Evolutionary conservation across 2,113 vertebrate genomes (phyloP).

Genomic region (Perca fluviatilis): DNA sequence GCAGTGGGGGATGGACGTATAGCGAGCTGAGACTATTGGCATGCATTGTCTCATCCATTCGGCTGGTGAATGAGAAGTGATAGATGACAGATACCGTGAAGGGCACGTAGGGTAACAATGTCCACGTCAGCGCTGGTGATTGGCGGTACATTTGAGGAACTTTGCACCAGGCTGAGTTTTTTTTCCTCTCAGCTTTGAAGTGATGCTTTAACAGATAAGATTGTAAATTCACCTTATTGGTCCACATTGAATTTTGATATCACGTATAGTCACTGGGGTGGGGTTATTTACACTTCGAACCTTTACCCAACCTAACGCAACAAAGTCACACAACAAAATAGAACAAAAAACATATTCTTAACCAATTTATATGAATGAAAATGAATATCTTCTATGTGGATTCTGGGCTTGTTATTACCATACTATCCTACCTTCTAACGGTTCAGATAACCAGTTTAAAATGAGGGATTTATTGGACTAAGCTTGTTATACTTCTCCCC

Average conservation of each 20-base stretch:
- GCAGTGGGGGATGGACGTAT: slow-evolving; percentile 46
- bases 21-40: slow-evolving; percentile 65
- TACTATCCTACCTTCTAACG: background rate
- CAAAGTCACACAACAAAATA: background rate
- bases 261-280: background rate
- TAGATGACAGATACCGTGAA: slow-evolving; percentile 71
- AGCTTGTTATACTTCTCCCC: background rate
- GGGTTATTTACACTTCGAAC: background rate
- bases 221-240: background rate
- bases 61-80: slow-evolving; percentile 64
- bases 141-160: slow-evolving; percentile 28
- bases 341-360: background rate
- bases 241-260: background rate
- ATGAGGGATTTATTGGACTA: background rate
- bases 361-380: background rate
- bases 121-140: slow-evolving; percentile 39
- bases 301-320: background rate
- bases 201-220: slow-evolving; percentile 3
- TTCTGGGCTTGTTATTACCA: background rate
- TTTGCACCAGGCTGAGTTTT: background rate
- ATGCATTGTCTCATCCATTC: slow-evolving; percentile 68
- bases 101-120: slow-evolving; percentile 59
- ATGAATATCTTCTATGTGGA: background rate
- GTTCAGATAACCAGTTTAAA: background rate
- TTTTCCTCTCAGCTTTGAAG: slow-evolving; percentile 18